Conservation (phyloP, 2,888 invertebrate species). For the Agriopis aurantiaria region DNA sequence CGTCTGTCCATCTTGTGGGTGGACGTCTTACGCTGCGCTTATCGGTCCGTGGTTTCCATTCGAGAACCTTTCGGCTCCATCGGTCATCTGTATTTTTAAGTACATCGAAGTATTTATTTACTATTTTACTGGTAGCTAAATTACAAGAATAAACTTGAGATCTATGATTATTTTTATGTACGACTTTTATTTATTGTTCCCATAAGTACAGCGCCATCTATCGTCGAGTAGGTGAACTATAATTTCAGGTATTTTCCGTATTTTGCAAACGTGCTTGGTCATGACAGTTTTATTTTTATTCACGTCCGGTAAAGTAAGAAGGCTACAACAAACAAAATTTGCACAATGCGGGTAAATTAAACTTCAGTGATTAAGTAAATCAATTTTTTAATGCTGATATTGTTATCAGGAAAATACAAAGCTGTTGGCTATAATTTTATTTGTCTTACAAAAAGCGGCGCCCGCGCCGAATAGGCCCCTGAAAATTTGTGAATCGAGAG, state of each 20-base stretch:
- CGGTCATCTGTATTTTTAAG: background rate
- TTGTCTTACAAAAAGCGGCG: slow-evolving; percentile 58
- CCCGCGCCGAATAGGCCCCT: slow-evolving; percentile 74
- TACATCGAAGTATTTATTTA: background rate
- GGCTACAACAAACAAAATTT: too few species aligned
- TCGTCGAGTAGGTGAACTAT: slow-evolving; percentile 54
- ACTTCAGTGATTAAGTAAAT: slow-evolving; percentile 57
- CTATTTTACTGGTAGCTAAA: background rate
- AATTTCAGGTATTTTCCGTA: background rate
- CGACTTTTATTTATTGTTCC: background rate
- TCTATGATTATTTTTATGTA: background rate
- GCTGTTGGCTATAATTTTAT: slow-evolving; percentile 88
- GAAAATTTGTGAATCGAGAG: slow-evolving; percentile 32
- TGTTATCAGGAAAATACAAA: slow-evolving; percentile 86
- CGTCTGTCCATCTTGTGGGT: too few species aligned
- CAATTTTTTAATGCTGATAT: slow-evolving; percentile 88
- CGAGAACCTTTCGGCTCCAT: too few species aligned
- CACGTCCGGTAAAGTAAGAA: too few species aligned
- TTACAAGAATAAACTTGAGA: background rate
- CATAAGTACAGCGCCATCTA: slow-evolving; percentile 61
- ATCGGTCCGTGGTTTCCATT: too few species aligned
- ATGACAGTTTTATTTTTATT: too few species aligned
- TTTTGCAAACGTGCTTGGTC: too few species aligned
- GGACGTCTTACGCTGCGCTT: too few species aligned
- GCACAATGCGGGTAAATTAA: slow-evolving; percentile 57